Conservation (phyloP, 2,113 vertebrate species). For the Eleginops maclovinus region DNA sequence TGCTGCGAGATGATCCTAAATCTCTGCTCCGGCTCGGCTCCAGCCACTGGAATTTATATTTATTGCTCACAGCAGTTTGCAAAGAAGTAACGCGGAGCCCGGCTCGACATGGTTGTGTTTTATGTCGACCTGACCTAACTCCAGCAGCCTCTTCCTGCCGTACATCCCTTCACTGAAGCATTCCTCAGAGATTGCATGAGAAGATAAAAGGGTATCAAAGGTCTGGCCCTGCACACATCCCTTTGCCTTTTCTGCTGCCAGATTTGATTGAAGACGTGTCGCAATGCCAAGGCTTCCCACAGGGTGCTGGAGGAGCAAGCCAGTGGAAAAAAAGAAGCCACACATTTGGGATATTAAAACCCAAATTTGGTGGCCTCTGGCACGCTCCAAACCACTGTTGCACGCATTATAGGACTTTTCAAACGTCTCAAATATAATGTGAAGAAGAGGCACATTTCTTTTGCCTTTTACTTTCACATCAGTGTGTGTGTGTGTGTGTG, state of each 20-base stretch:
- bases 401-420: no score
- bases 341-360: no score
- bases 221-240: conserved; percentile 1
- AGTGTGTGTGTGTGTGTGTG: no score
- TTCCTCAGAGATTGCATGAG: conserved; percentile 54
- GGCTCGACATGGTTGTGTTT: conserved; percentile 31
- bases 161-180: conserved; percentile 46
- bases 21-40: neutral
- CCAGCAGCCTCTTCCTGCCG: conserved; percentile 40
- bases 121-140: conserved; percentile 17
- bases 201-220: conserved; percentile 32
- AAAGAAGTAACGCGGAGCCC: neutral
- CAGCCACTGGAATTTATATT: conserved; percentile 35
- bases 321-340: no score
- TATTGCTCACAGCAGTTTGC: conserved; percentile 30
- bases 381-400: no score
- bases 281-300: no score
- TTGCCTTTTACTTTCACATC: no score
- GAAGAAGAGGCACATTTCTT: no score
- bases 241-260: neutral
- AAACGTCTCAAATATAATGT: no score
- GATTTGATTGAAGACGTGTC: neutral
- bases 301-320: no score
- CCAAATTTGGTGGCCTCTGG: no score
- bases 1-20: neutral